These are phyloP conservation scores for Limanda limanda DNA, from an alignment of 2,113 vertebrate genomes.

Conservation along the genomic window DNA sequence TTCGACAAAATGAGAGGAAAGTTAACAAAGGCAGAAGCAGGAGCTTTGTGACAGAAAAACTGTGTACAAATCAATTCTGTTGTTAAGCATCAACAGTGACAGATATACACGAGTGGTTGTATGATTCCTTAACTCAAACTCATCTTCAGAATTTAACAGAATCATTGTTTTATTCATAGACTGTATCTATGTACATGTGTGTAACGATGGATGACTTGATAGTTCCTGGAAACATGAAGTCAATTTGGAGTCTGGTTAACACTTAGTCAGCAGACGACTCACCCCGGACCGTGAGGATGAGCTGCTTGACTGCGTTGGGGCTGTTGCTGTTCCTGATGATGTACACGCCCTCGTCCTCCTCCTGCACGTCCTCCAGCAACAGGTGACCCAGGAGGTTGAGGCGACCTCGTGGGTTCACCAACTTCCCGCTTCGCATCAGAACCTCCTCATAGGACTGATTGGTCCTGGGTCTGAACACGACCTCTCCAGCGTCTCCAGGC, in stretches of 20 bases:
- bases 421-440: constrained; percentile 60
- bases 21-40: too few relatives aligned
- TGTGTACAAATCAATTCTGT: too few relatives aligned
- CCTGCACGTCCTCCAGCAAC: constrained; percentile 78
- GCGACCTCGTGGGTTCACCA: constrained; percentile 25
- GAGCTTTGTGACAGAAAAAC: too few relatives aligned
- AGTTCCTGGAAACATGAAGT: too few relatives aligned
- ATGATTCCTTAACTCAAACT: too few relatives aligned
- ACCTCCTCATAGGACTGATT: constrained; percentile 26
- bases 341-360: constrained; percentile 80
- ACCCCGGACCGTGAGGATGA: constrained; percentile 77
- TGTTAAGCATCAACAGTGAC: too few relatives aligned
- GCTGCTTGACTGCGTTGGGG: constrained; percentile 30
- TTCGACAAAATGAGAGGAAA: background rate
- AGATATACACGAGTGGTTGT: background rate
- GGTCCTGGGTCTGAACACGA: constrained; percentile 69
- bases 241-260: too few relatives aligned
- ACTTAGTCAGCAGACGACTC: background rate
- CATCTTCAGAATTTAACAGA: too few relatives aligned
- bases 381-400: constrained; percentile 66
- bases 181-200: too few relatives aligned
- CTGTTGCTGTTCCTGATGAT: constrained; percentile 58
- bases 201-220: too few relatives aligned
- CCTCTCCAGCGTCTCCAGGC: constrained; percentile 41
- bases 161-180: too few relatives aligned